Evolutionary conservation across 2,888 invertebrate species (phyloP).

Genomic region (Morpho achilles): DNA sequence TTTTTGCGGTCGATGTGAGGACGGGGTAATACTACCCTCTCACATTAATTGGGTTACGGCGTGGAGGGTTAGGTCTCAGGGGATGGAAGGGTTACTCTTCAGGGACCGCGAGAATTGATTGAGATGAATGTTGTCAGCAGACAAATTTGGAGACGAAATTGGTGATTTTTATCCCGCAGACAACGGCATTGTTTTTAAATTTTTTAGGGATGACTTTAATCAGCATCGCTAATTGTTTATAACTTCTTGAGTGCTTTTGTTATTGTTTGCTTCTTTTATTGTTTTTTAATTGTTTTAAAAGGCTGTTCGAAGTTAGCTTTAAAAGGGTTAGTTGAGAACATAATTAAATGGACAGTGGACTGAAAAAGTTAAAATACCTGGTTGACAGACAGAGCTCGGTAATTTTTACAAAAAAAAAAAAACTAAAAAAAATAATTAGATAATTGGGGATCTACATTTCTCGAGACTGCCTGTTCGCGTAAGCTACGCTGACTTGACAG

Average conservation of each 20-base stretch:
- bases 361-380: too few relatives aligned
- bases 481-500: too few relatives aligned
- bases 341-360: too few relatives aligned
- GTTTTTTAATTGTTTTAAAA: constrained; percentile 26
- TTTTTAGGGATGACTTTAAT: constrained; percentile 42
- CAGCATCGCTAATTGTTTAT: constrained; percentile 55
- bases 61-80: constrained; percentile 53
- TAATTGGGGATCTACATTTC: too few relatives aligned
- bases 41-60: constrained; percentile 70
- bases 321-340: constrained; percentile 15
- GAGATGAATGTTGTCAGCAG: constrained; percentile 75
- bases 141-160: constrained; percentile 62
- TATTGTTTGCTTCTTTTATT: constrained; percentile 23
- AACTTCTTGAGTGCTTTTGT: constrained; percentile 50
- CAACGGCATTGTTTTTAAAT: constrained; percentile 12
- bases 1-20: constrained; percentile 60
- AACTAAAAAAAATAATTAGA: too few relatives aligned
- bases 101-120: constrained; percentile 68
- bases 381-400: too few relatives aligned
- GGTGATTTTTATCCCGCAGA: constrained; percentile 41
- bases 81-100: constrained; percentile 71
- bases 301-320: neutral
- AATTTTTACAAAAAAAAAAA: too few relatives aligned
- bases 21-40: constrained; percentile 48
- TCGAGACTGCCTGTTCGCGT: too few relatives aligned